Evolutionary conservation across 2,797 vertebrate species (phyloP), one percentile per base, ranked within the genome.

Genomic region (Sebastolobus altivelis): DNA sequence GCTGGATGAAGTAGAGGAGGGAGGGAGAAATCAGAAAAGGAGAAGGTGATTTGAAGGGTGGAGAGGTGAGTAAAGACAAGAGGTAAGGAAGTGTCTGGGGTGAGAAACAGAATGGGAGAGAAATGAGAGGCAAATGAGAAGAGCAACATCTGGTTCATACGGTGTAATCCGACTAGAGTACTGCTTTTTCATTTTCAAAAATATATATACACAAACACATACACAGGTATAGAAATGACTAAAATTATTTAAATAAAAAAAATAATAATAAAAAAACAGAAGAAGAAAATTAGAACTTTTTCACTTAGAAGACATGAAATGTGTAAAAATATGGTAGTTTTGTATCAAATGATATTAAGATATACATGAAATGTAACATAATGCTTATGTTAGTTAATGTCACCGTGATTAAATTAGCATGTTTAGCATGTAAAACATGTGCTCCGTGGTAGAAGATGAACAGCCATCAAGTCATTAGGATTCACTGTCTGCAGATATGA

Each of bases 21-120:
- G 16, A 20, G 73, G 80, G 73, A 27, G 33, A 84, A 81, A 84
- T 79, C 65, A 77, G 63, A 83, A 82, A 75, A 76, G 25, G 56
- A 80, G 52, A 16, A 40, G 60, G 76, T 66, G 84, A 69, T 78
- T 60, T 38, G 38, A 75, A 68, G 61, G 68, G 38, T 70, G 62
- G 58, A 80, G 75, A 80, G 76, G 72, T 81, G 68, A 79, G 72
- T 29, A 59, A 68, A 76, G 65, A 72, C 52, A 40, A 22, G 13
- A 29, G 62, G 61, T 52, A 43, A 62, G 43, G 13, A 65, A 55
- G 27, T 59, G 65, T 63, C 65, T 52, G 14, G 37, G 52, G 66
- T 29, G 7, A 62, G 60, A 52, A 35, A 49, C n/a, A 65, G n/a
- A 40, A 72, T 22, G 14, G 54, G 40, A 49, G 25, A 35, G 37